phyloP scores from a whole-genome alignment of 2,888 invertebrate species.

The Heliconius ismenius region DNA sequence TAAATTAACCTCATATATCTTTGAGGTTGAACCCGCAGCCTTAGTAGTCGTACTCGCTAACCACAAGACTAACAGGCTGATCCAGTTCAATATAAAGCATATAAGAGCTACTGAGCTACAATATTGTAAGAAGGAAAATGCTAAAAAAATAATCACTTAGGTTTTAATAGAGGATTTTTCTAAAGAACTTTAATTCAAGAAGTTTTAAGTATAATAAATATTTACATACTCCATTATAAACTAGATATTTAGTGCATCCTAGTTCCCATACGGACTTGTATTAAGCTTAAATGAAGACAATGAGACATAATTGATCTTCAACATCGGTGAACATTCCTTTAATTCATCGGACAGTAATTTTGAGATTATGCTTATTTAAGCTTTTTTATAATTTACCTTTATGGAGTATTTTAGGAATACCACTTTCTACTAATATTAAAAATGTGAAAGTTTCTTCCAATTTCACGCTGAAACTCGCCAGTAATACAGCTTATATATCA shows the following conservation, averaged over 20 bases:
- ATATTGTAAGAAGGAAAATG: neutral
- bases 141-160: neutral
- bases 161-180: neutral
- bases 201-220: neutral
- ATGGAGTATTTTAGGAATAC: neutral
- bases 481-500: too few relatives aligned
- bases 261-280: slow-evolving; percentile 43
- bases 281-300: slow-evolving; percentile 49
- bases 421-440: too few relatives aligned
- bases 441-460: too few relatives aligned
- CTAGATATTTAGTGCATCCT: slow-evolving; percentile 34
- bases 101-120: neutral
- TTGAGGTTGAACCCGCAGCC: neutral
- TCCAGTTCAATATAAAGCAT: neutral
- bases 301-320: slow-evolving; percentile 50
- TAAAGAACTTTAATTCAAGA: neutral
- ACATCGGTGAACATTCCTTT: slow-evolving; percentile 38
- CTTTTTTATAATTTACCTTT: neutral
- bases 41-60: neutral
- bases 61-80: slow-evolving; percentile 9
- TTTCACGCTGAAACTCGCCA: too few relatives aligned
- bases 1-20: neutral
- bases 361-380: neutral
- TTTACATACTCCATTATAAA: neutral
- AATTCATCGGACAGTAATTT: slow-evolving; percentile 30